A percentile compares a stretch with the other conserved stretches of the same genome.
Evolutionary conservation across 2,113 vertebrate genomes (phyloP).

Genomic region (Myotis yumanensis): DNA sequence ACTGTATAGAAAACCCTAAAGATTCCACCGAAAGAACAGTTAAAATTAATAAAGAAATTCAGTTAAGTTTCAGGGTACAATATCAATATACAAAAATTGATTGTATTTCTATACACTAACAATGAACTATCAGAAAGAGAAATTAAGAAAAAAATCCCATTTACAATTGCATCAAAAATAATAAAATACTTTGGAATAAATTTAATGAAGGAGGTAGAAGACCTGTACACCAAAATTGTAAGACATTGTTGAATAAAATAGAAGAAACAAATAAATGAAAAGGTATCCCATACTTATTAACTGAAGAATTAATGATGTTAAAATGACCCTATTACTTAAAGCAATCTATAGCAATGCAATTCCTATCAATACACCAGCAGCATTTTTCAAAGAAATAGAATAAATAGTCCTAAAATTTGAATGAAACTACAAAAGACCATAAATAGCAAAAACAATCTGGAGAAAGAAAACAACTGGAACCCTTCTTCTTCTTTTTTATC

Average conservation of each 20-base stretch:
- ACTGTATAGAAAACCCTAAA: neutral
- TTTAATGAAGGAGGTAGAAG: neutral
- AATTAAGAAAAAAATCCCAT: neutral
- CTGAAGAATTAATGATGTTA: neutral
- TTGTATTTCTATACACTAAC: neutral
- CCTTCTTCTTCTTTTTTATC: neutral
- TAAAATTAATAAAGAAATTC: neutral
- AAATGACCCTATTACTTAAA: neutral
- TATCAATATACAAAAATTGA: neutral
- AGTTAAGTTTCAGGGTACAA: neutral
- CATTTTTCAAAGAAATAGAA: neutral
- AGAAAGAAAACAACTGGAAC: neutral
- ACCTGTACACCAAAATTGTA: neutral
- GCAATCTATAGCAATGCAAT: neutral
- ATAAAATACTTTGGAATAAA: neutral
- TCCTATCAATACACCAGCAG: neutral
- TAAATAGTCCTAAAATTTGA: neutral
- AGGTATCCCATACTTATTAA: neutral
- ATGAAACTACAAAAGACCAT: neutral
- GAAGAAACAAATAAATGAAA: neutral
- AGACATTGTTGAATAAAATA: neutral
- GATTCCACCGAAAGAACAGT: neutral
- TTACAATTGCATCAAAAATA: neutral
- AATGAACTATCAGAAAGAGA: neutral
- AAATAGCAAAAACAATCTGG: neutral